Evolutionary conservation across 37 sponge, comb jelly and placozoan species (phyloP), one percentile per base, ranked within the genome.

Genomic region (Eunapius fragilis): DNA sequence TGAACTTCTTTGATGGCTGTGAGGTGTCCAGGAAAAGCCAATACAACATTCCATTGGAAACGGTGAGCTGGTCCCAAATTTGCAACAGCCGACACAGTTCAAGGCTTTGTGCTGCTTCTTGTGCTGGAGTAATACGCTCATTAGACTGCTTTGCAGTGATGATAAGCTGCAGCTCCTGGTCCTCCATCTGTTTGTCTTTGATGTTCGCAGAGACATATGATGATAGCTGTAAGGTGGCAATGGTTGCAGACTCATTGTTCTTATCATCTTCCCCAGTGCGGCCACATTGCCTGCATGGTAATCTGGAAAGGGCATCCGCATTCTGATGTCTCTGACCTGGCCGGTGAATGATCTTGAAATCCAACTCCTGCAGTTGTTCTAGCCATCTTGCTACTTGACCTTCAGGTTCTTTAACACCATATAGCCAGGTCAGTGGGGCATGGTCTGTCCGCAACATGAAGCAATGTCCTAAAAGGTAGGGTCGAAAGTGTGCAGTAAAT

Each of bases 321-420:
- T 80, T 80, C n/a, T 24, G 26, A 58, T 50, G 68, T 80, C 67
- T 80, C 31, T 33, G 41, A 38, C 68, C 80, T 32, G 24, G 80
- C 28, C 80, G 67, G 32, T 80, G 80, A 27, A 80, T 48, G 67
- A 85, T 85, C 28, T 28, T 17, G 25, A 84, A 74, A 31, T 85
- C 41, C 50, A 50, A 85, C 35, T 85, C 78, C 45, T 76, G 78
- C 32, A 85, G 78, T 32, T 36, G 35, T 27, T 85, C 78, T 70
- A 77, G 25, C 85, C 85, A 85, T 26, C 85, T 19, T 25, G 85
- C 85, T 13, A 85, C 26, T 76, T 85, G 85, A n/a, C 85, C 78
- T 76, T 76, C 77, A 25, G 85, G 85, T 2, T 85, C 70, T 76
- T 85, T 41, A 47, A 75, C 76, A 82, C 70, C 35, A 37, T 25